Conservation (phyloP, 2,888 invertebrate genomes). For the Drosophila mimica region DNA sequence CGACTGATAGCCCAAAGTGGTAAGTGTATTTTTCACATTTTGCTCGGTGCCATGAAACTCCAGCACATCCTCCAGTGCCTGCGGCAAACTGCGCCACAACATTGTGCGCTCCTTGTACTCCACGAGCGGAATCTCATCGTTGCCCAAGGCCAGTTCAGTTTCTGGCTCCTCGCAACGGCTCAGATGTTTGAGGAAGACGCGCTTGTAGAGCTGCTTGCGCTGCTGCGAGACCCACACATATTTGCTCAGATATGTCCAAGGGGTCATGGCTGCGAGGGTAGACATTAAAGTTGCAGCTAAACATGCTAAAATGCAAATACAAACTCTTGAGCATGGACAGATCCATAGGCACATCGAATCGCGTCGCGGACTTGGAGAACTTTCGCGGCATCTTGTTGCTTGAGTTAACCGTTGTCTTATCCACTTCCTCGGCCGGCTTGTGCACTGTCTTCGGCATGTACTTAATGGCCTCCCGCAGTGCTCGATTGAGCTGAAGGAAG, state of each 20-base stretch:
- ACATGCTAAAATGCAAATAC: constrained; percentile 1
- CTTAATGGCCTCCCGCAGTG: constrained; percentile 83
- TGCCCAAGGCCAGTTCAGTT: constrained; percentile 43
- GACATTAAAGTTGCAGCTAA: background rate
- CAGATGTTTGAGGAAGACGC: constrained; percentile 85
- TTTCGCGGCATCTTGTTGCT: constrained; percentile 88
- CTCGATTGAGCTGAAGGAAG: constrained; percentile 78
- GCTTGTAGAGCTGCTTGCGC: constrained; percentile 87
- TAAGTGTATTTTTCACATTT: constrained; percentile 78
- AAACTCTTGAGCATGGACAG: constrained; percentile 85
- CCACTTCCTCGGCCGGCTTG: constrained; percentile 57
- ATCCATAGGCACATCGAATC: constrained; percentile 91
- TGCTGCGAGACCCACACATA: constrained; percentile 88
- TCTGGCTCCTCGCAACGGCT: constrained; percentile 77
- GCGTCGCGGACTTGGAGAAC: constrained; percentile 90
- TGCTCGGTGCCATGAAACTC: constrained; percentile 84
- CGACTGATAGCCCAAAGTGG: constrained; percentile 67
- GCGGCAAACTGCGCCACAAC: constrained; percentile 70
- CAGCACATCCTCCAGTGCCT: constrained; percentile 85
- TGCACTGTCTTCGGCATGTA: constrained; percentile 70
- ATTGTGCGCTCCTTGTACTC: constrained; percentile 81
- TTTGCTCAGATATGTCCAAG: constrained; percentile 90
- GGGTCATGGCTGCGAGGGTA: constrained; percentile 87
- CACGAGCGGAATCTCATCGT: constrained; percentile 60
- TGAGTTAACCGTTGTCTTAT: constrained; percentile 62